A percentile compares a stretch with the other conserved stretches of the same genome.
Conservation (phyloP, 2,797 vertebrate genomes). For the Pangasius macronema region DNA sequence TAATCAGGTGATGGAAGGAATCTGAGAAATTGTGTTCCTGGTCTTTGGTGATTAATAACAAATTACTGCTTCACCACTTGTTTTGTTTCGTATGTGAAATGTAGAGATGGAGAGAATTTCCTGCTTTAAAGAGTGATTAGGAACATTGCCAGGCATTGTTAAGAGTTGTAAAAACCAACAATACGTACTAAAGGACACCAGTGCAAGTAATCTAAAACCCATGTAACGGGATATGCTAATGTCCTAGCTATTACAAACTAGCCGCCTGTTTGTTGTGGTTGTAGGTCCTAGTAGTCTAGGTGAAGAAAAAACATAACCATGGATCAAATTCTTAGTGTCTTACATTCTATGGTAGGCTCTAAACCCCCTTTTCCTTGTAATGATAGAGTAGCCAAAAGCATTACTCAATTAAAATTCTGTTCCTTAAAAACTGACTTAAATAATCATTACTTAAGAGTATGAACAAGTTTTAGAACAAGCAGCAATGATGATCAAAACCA, state of each 20-base stretch:
- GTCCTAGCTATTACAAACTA: neutral
- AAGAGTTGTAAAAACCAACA: neutral
- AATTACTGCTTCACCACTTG: neutral
- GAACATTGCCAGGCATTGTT: too few species aligned
- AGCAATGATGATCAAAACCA: neutral
- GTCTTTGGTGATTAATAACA: neutral
- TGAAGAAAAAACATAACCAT: neutral
- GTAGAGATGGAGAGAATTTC: neutral
- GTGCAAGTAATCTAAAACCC: neutral
- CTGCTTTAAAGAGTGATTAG: neutral
- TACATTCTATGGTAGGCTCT: neutral
- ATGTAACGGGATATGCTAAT: neutral
- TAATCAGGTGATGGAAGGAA: too few species aligned
- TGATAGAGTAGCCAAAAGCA: neutral
- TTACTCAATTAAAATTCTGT: neutral
- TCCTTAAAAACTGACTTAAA: neutral
- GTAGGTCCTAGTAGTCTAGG: neutral
- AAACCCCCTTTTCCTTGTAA: neutral
- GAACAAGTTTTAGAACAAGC: neutral
- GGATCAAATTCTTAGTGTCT: neutral
- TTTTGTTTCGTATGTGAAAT: neutral
- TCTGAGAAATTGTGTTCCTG: neutral
- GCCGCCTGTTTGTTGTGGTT: conserved; percentile 14
- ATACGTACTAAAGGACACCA: neutral
- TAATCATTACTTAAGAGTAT: neutral